phyloP scores from a whole-genome alignment of 2,888 invertebrate species.

The Adelphocoris suturalis region DNA sequence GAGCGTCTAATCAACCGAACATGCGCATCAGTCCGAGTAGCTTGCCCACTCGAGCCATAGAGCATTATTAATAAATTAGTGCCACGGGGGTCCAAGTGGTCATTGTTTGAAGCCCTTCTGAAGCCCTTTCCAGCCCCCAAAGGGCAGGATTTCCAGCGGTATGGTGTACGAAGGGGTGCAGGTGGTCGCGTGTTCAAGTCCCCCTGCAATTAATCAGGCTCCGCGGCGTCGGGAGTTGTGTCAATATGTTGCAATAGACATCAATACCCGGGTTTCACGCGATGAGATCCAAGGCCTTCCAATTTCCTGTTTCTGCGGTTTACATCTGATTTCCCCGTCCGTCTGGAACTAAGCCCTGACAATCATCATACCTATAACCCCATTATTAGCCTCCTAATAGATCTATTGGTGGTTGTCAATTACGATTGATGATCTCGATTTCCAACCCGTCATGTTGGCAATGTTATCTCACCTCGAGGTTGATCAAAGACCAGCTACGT shows the following conservation, averaged over 20 bases:
- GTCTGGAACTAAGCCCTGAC: conserved; percentile 14
- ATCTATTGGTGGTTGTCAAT: conserved; percentile 41
- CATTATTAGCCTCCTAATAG: conserved; percentile 46
- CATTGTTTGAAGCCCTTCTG: conserved; percentile 47
- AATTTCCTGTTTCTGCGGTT: conserved; percentile 46
- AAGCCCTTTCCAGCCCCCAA: not conserved
- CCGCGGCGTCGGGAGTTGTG: conserved; percentile 54
- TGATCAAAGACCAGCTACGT: not conserved
- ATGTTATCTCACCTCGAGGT: not conserved
- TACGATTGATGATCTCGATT: conserved; percentile 18
- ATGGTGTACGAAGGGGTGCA: not conserved
- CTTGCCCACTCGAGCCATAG: not conserved
- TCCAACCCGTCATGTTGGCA: conserved; percentile 26
- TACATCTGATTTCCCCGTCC: conserved; percentile 14
- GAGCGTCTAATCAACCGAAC: conserved; percentile 60
- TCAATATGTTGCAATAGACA: conserved; percentile 55
- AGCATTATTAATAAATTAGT: conserved; percentile 61
- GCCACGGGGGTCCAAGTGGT: conserved; percentile 21
- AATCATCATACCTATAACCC: conserved; percentile 36
- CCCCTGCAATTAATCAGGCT: conserved; percentile 61
- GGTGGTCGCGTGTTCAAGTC: conserved; percentile 52
- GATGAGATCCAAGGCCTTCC: conserved; percentile 4
- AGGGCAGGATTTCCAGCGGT: not conserved
- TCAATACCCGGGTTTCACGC: conserved; percentile 33
- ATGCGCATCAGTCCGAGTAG: conserved; percentile 9